Percentiles rank a stretch among this genome's conserved stretches.
These are phyloP conservation scores for Xiphophorus hellerii DNA, from an alignment of 2,113 vertebrate genomes.

Conservation along the genomic window DNA sequence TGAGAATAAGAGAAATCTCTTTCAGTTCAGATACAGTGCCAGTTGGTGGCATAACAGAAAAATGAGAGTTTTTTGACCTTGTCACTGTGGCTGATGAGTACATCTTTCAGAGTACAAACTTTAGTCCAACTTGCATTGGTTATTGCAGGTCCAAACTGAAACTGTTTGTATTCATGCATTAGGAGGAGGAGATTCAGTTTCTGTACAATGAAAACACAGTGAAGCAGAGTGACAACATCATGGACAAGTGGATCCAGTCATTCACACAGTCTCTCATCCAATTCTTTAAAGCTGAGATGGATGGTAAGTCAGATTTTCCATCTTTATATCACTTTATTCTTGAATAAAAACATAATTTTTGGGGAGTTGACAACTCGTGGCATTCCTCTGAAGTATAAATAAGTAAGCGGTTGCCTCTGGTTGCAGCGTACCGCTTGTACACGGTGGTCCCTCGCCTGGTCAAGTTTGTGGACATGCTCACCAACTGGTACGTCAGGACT, in stretches of 20 bases:
- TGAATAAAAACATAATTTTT: neutral
- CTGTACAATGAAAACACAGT: slow-evolving; percentile 88
- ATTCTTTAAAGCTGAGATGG: slow-evolving; percentile 95
- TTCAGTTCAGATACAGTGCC: too few relatives aligned
- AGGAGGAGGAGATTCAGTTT: slow-evolving; percentile 90
- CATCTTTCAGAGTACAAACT: too few relatives aligned
- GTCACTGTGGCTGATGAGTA: too few relatives aligned
- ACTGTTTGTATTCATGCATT: slow-evolving; percentile 4
- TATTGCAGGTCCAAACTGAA: too few relatives aligned
- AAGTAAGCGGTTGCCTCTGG: slow-evolving; percentile 4
- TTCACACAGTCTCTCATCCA: slow-evolving; percentile 95
- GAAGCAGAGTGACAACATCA: slow-evolving; percentile 90
- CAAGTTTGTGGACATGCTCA: slow-evolving; percentile 96
- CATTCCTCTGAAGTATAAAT: neutral
- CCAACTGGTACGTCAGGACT: slow-evolving; percentile 98
- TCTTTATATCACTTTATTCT: neutral
- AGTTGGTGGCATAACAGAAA: neutral
- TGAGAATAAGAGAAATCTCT: neutral
- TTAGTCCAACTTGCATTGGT: neutral
- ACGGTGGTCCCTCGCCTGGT: slow-evolving; percentile 95
- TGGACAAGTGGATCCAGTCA: slow-evolving; percentile 97
- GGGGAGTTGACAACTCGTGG: neutral
- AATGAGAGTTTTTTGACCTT: neutral
- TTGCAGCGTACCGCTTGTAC: slow-evolving; percentile 91
- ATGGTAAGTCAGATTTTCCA: slow-evolving; percentile 76